phyloP scores from a whole-genome alignment of 2,113 vertebrate genomes.

The Mobula hypostoma region DNA sequence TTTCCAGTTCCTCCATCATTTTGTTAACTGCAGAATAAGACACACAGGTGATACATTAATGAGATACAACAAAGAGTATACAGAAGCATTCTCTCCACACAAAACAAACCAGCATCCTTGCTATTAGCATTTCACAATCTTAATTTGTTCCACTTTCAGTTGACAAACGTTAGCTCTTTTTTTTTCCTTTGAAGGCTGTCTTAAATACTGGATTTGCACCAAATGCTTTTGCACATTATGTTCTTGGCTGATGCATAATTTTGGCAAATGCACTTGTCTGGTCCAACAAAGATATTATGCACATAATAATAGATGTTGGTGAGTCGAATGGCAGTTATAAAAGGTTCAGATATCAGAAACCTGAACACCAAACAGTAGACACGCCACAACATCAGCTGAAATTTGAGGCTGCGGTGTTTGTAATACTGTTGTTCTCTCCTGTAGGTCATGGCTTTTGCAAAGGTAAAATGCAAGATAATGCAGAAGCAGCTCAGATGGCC shows the following conservation, averaged over 20 bases:
- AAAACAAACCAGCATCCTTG: conserved; percentile 30
- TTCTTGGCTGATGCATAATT: conserved; percentile 14
- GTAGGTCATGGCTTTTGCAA: neutral
- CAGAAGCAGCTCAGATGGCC: neutral
- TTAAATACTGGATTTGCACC: conserved; percentile 19
- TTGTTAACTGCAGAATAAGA: conserved; percentile 48
- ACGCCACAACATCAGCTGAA: conserved; percentile 28
- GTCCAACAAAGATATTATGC: conserved; percentile 4
- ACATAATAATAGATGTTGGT: conserved; percentile 5
- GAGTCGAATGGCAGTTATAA: neutral
- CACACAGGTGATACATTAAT: conserved; percentile 55
- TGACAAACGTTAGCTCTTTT: conserved; percentile 15
- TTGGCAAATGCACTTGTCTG: conserved; percentile 14
- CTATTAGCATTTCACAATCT: conserved; percentile 30
- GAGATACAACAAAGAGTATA: conserved; percentile 50
- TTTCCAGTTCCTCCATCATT: conserved; percentile 48
- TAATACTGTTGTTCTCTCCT: neutral
- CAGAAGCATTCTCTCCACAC: conserved; percentile 41
- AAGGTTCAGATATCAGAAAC: conserved; percentile 9
- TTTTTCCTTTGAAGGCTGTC: neutral
- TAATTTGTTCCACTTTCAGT: conserved; percentile 17
- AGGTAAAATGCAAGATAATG: neutral
- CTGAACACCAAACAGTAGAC: neutral
- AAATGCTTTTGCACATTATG: conserved; percentile 21
- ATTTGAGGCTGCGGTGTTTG: neutral